Base-by-base conservation (phyloP, 2,888 invertebrate species). In the Halictus quadricinctus region DNA sequence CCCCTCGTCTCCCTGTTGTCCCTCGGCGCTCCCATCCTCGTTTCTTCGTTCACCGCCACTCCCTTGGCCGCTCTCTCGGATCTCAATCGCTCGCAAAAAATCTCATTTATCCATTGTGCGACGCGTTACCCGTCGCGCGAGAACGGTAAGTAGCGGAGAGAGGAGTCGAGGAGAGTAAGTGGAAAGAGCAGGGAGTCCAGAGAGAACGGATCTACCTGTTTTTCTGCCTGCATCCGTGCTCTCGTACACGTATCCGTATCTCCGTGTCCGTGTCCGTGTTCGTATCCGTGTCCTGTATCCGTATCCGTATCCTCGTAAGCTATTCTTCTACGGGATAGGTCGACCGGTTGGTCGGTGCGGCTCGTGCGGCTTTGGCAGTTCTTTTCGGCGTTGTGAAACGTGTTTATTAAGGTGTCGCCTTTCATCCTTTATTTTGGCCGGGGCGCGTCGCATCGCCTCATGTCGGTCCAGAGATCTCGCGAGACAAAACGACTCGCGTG, bases 31-130 rank as follows among this genome's bases (percentile, higher is more conserved):
- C 83, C 86, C 79, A 83, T 73, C 84, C 82, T 58, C 88, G 78
- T 83, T 86, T 79, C 85, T 85, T 78, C 83, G 41, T 81, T 75
- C 76, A 15, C 73, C 82, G 60, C 78, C 83, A 77, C 81, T 80
- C 76, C 85, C 81, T 87, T 86, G 88, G 58, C 90, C 86, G 87
- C 89, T 89, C 89, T 89, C 90, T 91, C 87, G 91, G 91, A 93
- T 94, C 93, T 93, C 93, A 93, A 94, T 94, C 93, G 94, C 89
- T 93, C 91, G 92, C 92, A 93, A 94, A 94, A 94, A 94, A 94
- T 94, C 94, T 94, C 94, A 94, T 94, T 94, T 93, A 93, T 92
- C 93, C 92, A 94, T 94, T 94, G 94, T 94, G 90, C 90, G 79
- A 82, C 87, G 91, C 89, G 92, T 91, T 92, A 91, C 87, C 78